A percentile compares a stretch with the other conserved stretches of the same genome.
Conservation (phyloP, 1,140 invertebrate genomes). For the Eciton burchellii region DNA sequence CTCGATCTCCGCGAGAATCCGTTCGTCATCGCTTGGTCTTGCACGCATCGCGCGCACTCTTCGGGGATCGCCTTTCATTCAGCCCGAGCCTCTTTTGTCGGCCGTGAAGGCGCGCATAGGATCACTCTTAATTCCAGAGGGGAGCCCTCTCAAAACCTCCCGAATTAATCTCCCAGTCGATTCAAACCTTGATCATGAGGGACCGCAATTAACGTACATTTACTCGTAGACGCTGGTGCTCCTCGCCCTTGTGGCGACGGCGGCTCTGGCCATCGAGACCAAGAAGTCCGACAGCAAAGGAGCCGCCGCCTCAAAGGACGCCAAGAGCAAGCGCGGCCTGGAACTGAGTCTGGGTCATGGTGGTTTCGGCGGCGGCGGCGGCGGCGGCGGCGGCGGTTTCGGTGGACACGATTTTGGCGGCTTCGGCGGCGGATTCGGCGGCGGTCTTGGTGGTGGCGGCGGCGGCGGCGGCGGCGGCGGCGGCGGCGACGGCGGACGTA, state of each 20-base stretch:
- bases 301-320: constrained; percentile 69
- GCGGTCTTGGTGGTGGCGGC: constrained; percentile 57
- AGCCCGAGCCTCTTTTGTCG: neutral
- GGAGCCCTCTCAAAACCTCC: neutral
- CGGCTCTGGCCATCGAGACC: constrained; percentile 63
- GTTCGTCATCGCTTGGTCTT: neutral
- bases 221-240: constrained; percentile 72
- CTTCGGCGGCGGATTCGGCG: constrained; percentile 64
- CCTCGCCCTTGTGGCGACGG: constrained; percentile 70
- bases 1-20: neutral
- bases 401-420: constrained; percentile 64
- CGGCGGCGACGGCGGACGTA: constrained; percentile 78
- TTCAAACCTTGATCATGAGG: constrained; percentile 20
- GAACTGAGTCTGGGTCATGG: constrained; percentile 73
- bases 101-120: neutral
- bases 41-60: neutral
- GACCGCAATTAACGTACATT: constrained; percentile 53
- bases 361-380: constrained; percentile 60
- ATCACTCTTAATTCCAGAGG: neutral
- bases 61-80: too few relatives aligned
- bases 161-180: constrained; percentile 14
- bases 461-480: constrained; percentile 66
- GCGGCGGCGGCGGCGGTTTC: constrained; percentile 57
- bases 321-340: constrained; percentile 81
- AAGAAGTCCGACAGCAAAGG: constrained; percentile 59